These are phyloP conservation scores for Patiria miniata DNA, from an alignment of 35 echinoderm and acorn worm genomes.

Conservation along the genomic window DNA sequence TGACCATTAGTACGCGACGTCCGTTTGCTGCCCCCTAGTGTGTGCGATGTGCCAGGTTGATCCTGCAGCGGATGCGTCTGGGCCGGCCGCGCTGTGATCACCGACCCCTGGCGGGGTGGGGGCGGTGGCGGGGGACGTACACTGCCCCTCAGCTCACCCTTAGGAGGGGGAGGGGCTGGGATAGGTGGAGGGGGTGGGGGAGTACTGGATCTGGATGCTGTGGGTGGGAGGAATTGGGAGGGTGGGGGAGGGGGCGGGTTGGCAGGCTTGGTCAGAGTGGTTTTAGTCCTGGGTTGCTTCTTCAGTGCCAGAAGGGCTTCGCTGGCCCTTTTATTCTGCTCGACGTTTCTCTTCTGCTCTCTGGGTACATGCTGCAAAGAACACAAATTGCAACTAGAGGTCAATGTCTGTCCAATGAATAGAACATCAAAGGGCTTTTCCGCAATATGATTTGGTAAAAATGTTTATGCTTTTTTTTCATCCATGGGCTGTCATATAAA, in stretches of 20 bases:
- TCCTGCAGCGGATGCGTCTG: not conserved
- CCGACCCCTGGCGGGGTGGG: not conserved
- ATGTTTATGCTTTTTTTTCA: no score
- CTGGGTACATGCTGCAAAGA: conserved; percentile 80
- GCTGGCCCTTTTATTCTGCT: conserved; percentile 88
- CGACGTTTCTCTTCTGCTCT: conserved; percentile 79
- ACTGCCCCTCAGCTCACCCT: not conserved
- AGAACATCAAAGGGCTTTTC: no score
- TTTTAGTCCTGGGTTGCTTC: conserved; percentile 28
- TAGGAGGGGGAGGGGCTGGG: conserved; percentile 20
- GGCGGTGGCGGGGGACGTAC: conserved; percentile 8
- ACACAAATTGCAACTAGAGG: not conserved
- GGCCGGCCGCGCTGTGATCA: conserved; percentile 14
- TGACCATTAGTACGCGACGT: not conserved
- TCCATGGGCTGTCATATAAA: no score
- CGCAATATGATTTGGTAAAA: no score
- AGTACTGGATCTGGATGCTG: conserved; percentile 23
- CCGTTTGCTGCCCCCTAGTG: not conserved
- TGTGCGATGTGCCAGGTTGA: not conserved
- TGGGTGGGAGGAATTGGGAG: not conserved
- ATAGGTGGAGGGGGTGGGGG: conserved; percentile 48
- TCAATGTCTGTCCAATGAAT: no score
- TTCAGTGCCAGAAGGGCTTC: conserved; percentile 69
- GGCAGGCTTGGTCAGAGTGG: not conserved
- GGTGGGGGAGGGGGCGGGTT: conserved; percentile 24